phyloP scores from a whole-genome alignment of 2,797 vertebrate genomes.

The Lepilemur ruficaudatus region DNA sequence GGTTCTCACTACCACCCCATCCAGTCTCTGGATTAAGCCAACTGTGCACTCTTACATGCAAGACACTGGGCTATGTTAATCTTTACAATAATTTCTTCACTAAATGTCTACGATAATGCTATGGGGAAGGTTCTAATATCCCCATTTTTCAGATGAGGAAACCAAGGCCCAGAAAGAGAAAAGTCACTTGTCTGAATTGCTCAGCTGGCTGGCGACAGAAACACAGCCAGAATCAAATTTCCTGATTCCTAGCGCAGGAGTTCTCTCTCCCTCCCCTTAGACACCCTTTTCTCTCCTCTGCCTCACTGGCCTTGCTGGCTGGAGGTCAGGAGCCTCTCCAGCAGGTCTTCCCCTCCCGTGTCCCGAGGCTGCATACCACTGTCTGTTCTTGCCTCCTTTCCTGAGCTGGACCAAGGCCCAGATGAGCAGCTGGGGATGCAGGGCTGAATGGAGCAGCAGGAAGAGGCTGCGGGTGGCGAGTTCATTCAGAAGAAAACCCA shows the following conservation, averaged over 20 bases:
- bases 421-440: conserved; percentile 52
- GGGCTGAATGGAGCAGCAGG: conserved; percentile 49
- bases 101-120: background rate
- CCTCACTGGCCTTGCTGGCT: background rate
- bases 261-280: background rate
- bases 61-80: background rate
- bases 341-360: background rate
- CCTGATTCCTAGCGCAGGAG: background rate
- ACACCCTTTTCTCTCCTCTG: background rate
- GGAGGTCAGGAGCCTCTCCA: background rate
- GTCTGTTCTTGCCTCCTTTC: conserved; percentile 18
- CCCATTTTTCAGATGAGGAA: conserved; percentile 12
- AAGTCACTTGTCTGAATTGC: background rate
- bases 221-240: background rate
- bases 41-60: background rate
- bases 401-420: conserved; percentile 51
- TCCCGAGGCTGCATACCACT: conserved; percentile 5
- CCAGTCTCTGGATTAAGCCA: background rate
- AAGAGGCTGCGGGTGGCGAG: conserved; percentile 27
- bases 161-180: background rate
- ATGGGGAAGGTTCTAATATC: background rate
- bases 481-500: conserved; percentile 70
- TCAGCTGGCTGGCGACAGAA: background rate
- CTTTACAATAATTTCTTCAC: background rate
- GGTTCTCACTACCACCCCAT: background rate